Percentiles rank a stretch among this genome's conserved stretches.
phyloP scores from a whole-genome alignment of 2,113 vertebrate species.

The Chaetodon trifascialis region DNA sequence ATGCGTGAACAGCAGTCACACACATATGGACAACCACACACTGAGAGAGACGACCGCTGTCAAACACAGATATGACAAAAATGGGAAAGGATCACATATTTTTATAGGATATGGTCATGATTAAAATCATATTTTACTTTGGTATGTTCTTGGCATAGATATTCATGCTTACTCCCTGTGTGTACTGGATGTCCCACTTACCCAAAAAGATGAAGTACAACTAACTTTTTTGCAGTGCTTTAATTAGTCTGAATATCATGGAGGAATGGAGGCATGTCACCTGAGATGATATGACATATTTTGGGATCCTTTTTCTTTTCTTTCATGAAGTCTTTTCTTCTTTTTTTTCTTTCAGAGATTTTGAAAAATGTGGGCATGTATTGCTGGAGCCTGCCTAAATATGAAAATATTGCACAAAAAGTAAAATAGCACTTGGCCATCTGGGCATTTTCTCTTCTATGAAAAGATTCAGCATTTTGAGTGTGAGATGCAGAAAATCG shows the following conservation, averaged over 20 bases:
- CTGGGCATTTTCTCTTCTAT: constrained; percentile 7
- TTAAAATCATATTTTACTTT: constrained; percentile 21
- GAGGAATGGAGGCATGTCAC: neutral
- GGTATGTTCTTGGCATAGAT: constrained; percentile 16
- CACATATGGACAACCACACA: neutral
- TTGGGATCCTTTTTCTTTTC: neutral
- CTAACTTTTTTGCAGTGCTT: constrained; percentile 11
- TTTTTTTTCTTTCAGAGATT: neutral
- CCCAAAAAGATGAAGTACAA: neutral
- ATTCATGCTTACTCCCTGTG: constrained; percentile 20
- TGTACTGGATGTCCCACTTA: constrained; percentile 40
- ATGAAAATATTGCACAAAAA: neutral
- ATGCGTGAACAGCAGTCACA: neutral
- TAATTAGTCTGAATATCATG: constrained; percentile 21
- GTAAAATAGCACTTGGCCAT: neutral
- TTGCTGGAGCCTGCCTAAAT: neutral
- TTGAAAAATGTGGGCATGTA: neutral
- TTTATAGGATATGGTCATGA: constrained; percentile 6
- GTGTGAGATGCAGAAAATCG: constrained; percentile 8
- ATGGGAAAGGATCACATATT: constrained; percentile 14
- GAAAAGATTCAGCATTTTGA: constrained; percentile 28
- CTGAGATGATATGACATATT: constrained; percentile 14
- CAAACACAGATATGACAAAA: neutral
- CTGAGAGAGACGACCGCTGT: constrained; percentile 24
- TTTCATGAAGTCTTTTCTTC: neutral